Conservation (phyloP, 2,888 invertebrate genomes). For the Lottia scabra region DNA sequence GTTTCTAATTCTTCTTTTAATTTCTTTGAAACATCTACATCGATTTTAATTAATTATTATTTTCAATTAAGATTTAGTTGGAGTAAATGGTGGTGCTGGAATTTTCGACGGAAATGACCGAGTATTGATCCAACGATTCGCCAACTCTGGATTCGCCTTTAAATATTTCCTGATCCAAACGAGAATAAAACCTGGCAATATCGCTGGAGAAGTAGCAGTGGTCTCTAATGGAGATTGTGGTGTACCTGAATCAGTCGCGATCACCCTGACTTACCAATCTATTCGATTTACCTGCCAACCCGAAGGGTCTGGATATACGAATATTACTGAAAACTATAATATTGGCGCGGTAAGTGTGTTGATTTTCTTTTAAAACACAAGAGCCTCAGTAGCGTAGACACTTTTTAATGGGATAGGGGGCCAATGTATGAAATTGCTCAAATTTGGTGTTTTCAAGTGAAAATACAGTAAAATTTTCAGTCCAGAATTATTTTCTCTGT, state of each 20-base stretch:
- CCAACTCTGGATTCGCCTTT: slow-evolving; percentile 32
- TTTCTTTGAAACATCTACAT: no score
- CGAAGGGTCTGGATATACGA: neutral
- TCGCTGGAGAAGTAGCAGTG: slow-evolving; percentile 19
- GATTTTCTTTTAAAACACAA: no score
- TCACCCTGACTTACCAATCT: slow-evolving; percentile 18
- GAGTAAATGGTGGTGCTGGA: slow-evolving; percentile 8
- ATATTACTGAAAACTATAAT: neutral
- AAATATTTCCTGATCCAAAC: slow-evolving; percentile 25
- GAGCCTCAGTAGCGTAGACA: no score
- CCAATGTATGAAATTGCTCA: no score
- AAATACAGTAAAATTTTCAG: no score
- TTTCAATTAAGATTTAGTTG: neutral
- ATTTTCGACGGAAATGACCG: slow-evolving; percentile 20
- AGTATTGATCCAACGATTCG: slow-evolving; percentile 22
- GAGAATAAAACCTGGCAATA: slow-evolving; percentile 11
- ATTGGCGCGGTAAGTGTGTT: neutral
- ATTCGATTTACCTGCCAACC: neutral
- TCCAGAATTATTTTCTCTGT: no score
- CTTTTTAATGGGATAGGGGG: no score
- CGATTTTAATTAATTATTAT: no score
- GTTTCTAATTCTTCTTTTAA: no score
- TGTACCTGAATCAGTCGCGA: slow-evolving; percentile 22
- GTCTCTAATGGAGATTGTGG: slow-evolving; percentile 34
- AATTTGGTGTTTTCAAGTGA: no score